Evolutionary conservation across 2,797 vertebrate species (phyloP).

Genomic region (Poecilia picta): DNA sequence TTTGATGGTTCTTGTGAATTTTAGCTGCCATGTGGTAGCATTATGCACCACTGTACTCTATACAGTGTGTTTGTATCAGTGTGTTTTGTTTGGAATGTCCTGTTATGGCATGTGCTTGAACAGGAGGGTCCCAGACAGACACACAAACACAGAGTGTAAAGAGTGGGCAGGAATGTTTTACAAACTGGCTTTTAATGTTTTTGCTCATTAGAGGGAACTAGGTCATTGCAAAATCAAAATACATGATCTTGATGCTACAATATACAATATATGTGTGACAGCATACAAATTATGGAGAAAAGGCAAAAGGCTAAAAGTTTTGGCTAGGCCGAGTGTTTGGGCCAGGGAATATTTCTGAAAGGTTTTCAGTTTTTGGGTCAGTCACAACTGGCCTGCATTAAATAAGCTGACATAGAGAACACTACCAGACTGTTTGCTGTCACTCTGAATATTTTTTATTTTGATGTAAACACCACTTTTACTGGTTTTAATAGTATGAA

Average conservation of each 20-base stretch:
- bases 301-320: neutral
- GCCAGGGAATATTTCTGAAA: neutral
- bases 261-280: neutral
- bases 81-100: constrained; percentile 73
- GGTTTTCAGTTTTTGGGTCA: neutral
- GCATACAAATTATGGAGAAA: neutral
- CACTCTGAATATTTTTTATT: neutral
- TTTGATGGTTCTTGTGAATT: constrained; percentile 60
- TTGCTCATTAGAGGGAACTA: constrained; percentile 20
- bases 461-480: neutral
- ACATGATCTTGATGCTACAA: neutral
- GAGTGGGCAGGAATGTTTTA: constrained; percentile 29
- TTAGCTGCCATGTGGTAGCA: constrained; percentile 69
- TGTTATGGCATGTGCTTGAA: constrained; percentile 75
- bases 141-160: constrained; percentile 54
- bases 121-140: constrained; percentile 61
- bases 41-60: constrained; percentile 49
- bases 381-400: neutral
- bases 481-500: neutral
- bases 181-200: constrained; percentile 25
- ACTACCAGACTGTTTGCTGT: neutral
- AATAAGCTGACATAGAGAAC: neutral
- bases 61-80: constrained; percentile 62
- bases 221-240: neutral
- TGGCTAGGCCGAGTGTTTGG: too few relatives aligned